These are phyloP conservation scores for Premnoplex brunnescens DNA, from an alignment of 2,797 vertebrate genomes.

Conservation along the genomic window DNA sequence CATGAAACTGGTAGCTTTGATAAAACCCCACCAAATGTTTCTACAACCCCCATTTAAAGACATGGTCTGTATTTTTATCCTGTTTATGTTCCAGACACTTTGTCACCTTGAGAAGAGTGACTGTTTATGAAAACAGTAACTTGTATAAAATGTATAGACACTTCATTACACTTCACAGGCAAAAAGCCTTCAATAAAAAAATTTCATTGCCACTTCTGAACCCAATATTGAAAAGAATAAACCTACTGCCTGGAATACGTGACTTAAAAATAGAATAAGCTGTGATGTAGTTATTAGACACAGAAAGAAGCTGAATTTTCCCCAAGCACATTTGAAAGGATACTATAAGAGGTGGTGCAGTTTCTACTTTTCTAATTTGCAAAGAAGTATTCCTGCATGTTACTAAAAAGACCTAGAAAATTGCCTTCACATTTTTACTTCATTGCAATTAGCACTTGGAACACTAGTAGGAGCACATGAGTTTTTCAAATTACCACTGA, in stretches of 20 bases:
- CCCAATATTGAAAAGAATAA: not conserved
- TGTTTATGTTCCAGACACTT: not conserved
- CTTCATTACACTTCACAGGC: not conserved
- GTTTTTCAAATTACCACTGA: not conserved
- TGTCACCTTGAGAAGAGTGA: not conserved
- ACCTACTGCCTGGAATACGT: not conserved
- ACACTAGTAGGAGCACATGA: not conserved
- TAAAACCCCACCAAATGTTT: not conserved
- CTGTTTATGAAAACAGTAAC: not conserved
- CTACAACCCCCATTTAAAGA: not conserved
- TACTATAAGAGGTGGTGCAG: not conserved
- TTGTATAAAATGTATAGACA: not conserved
- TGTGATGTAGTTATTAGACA: not conserved
- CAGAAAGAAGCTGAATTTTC: not conserved
- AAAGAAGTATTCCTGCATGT: not conserved
- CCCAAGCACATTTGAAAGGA: not conserved
- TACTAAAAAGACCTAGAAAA: not conserved
- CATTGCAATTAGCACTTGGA: not conserved
- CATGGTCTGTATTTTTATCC: not conserved
- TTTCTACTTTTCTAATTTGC: not conserved
- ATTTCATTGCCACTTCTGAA: not conserved
- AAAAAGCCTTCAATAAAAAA: not conserved
- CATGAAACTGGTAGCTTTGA: not conserved
- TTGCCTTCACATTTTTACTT: not conserved
- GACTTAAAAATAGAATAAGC: not conserved